Conservation (phyloP, 2,797 vertebrate species). For the Orientallactaga sibirica region DNA sequence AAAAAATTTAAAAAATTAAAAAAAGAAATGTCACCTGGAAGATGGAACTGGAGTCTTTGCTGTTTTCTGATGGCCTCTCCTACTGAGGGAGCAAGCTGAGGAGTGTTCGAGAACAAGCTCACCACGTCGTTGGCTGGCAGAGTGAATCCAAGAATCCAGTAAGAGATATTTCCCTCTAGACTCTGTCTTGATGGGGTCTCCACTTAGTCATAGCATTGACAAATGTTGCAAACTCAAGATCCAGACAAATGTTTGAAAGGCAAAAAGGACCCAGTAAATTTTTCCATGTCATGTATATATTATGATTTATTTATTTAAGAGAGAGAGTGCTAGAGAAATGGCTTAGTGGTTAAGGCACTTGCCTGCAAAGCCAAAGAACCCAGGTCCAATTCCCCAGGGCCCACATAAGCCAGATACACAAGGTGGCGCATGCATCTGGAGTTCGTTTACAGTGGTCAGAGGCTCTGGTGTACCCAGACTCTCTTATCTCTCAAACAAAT, state of each 20-base stretch:
- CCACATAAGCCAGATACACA: no score
- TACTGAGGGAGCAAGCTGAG: neutral
- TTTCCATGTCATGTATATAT: no score
- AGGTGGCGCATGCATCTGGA: no score
- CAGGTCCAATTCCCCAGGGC: no score
- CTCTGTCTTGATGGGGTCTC: neutral
- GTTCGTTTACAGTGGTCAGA: no score
- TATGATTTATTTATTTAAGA: neutral
- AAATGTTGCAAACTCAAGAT: neutral
- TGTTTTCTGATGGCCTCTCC: neutral
- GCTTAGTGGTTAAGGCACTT: no score
- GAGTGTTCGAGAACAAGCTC: neutral
- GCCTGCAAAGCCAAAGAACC: no score
- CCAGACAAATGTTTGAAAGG: neutral
- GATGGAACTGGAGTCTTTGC: neutral
- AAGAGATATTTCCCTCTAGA: neutral
- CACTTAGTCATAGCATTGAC: neutral
- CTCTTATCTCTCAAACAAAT: no score
- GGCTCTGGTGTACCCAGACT: no score
- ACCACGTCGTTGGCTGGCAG: no score
- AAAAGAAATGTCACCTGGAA: neutral
- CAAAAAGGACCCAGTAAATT: neutral
- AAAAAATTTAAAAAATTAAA: no score
- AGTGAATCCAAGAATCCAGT: neutral
- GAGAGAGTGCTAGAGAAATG: no score